Conservation (phyloP, 2,113 vertebrate species). For the Scopus umbretta region DNA sequence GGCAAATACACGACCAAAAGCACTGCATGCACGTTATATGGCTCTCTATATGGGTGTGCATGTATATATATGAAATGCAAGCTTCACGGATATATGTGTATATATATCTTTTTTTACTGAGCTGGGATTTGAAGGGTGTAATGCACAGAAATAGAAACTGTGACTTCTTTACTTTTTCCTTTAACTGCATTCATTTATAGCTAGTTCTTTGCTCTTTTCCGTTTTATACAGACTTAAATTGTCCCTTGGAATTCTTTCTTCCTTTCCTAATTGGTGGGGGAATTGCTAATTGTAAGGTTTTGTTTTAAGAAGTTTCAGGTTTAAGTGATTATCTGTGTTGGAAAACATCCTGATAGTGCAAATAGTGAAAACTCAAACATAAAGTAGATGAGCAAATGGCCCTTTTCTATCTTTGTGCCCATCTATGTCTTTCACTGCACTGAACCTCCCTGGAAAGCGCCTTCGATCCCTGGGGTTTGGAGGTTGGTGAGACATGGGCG, state of each 20-base stretch:
- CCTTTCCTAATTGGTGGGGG: not conserved
- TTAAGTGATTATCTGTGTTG: not conserved
- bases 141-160: not conserved
- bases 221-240: not conserved
- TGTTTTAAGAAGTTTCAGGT: not conserved
- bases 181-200: not conserved
- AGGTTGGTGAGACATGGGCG: not conserved
- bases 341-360: not conserved
- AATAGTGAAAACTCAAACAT: not conserved
- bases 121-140: not conserved
- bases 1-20: not conserved
- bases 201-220: not conserved
- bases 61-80: not conserved
- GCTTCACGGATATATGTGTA: not conserved
- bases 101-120: not conserved
- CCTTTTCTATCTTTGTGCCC: not conserved
- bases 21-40: not conserved
- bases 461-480: not conserved
- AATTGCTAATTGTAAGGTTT: not conserved
- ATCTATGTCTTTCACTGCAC: rapidly evolving
- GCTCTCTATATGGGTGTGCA: not conserved
- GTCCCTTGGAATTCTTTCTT: not conserved
- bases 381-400: not conserved
- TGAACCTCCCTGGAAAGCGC: not conserved
- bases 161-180: not conserved